Conservation (phyloP, 2,888 invertebrate species). For the Lycocerus yunnanus region DNA sequence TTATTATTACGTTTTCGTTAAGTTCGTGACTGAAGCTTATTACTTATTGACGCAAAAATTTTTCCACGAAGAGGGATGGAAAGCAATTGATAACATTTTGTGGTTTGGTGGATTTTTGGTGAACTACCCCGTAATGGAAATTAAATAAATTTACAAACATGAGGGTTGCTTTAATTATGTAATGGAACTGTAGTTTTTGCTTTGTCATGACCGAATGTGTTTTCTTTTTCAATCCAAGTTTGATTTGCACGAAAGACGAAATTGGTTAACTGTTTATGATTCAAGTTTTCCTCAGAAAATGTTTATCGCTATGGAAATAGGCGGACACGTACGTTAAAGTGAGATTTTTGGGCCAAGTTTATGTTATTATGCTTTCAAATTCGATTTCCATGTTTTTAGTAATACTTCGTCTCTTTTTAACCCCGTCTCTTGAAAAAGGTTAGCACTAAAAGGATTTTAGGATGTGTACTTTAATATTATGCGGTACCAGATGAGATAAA, state of each 20-base stretch:
- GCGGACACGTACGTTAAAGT: slow-evolving; percentile 21
- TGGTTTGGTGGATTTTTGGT: neutral
- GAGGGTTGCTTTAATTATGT: slow-evolving; percentile 16
- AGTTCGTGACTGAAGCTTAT: neutral
- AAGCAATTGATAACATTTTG: neutral
- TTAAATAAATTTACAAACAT: slow-evolving; percentile 1
- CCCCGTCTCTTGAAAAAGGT: slow-evolving; percentile 8
- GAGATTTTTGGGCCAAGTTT: slow-evolving; percentile 30
- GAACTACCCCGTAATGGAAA: neutral
- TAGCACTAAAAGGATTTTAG: slow-evolving; percentile 19
- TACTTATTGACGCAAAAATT: neutral
- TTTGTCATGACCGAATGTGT: neutral
- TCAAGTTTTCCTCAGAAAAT: slow-evolving; percentile 9
- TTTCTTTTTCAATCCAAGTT: neutral
- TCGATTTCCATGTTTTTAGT: slow-evolving; percentile 15
- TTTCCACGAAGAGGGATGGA: neutral
- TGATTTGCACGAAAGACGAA: neutral
- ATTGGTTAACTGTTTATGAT: neutral
- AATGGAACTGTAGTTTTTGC: slow-evolving; percentile 11
- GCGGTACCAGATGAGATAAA: slow-evolving; percentile 21
- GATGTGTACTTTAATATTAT: slow-evolving; percentile 22
- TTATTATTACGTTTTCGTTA: slow-evolving; percentile 3
- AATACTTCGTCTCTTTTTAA: slow-evolving; percentile 6
- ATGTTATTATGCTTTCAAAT: slow-evolving; percentile 29
- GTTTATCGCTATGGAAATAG: slow-evolving; percentile 9